Base-by-base conservation (phyloP, 2,888 invertebrate genomes). In the Allygus modestus region DNA sequence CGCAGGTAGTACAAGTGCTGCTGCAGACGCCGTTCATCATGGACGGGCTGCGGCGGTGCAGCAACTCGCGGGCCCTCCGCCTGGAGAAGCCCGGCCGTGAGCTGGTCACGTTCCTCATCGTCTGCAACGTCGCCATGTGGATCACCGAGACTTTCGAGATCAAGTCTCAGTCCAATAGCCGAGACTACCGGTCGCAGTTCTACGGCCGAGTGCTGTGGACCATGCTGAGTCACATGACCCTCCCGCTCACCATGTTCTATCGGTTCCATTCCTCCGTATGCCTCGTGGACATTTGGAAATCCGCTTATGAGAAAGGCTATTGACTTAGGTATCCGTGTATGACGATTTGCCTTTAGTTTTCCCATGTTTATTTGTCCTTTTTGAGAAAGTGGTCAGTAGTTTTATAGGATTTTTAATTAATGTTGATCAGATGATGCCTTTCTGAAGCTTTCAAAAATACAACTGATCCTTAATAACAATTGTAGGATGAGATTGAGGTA, bases 251-350 rank as follows among this genome's bases (percentile, higher is more conserved):
- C 85, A 94, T 96, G 92, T 96, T 96, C 90, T 96, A 95, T 88
- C 91, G 95, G 85, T 96, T 96, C 89, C 95, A 96, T 89, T 94
- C 95, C 0, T 94, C 95, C n/a, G 95, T 95, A 0, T 96, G 95
- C 88, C 92, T 96, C 71, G 94, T 94, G 15, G 95, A 95, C 89
- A 95, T 96, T 87, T 96, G 96, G 96, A 94, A 94, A 88, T 93
- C 94, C 33, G 95, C 95, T 0, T 96, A 95, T 88, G 93, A 94
- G 61, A 85, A 84, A 79, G 86, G 86, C 23, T 83, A 86, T 37
- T 86, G 79, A 83, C n/a, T 37, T 9, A 9, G 37, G 37, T n/a
- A n/a, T n/a, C n/a, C n/a, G n/a, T n/a, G n/a, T n/a, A n/a, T n/a
- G n/a, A n/a, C n/a, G n/a, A n/a, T n/a, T n/a, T n/a, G 46, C 15